phyloP scores from a whole-genome alignment of 2,888 invertebrate genomes.

The Balanococcus diminutus region DNA sequence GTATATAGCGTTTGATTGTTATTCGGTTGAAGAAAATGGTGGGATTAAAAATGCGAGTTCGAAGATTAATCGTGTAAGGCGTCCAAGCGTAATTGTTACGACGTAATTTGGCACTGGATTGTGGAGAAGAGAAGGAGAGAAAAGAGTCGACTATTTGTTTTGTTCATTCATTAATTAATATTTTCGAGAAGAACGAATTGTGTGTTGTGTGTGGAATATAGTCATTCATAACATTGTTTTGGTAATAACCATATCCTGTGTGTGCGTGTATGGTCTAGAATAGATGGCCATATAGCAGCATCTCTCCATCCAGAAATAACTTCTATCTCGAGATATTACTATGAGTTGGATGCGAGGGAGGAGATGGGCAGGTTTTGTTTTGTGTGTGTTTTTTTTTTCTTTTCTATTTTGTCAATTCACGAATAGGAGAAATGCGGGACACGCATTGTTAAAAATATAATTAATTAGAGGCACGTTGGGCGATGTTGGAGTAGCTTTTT shows the following conservation, averaged over 20 bases:
- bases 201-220: not conserved
- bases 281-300: not conserved
- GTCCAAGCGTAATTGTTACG: constrained; percentile 39
- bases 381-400: not conserved
- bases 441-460: constrained; percentile 18
- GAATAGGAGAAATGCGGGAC: not conserved
- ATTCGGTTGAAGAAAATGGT: not conserved
- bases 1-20: constrained; percentile 10
- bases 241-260: constrained; percentile 20
- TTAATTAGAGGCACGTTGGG: not conserved
- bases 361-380: not conserved
- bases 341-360: not conserved
- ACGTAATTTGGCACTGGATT: constrained; percentile 30
- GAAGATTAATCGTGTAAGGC: constrained; percentile 9
- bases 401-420: not conserved
- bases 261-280: not conserved
- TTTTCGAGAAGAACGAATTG: not conserved
- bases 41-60: not conserved
- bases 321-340: not conserved
- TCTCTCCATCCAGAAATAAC: not conserved
- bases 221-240: constrained; percentile 38
- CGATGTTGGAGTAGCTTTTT: not conserved
- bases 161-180: constrained; percentile 37
- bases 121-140: not conserved
- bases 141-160: constrained; percentile 28